Evolutionary conservation across 2,113 vertebrate species (phyloP), one percentile per base, ranked within the genome.

Genomic region (Hippoglossus stenolepis): DNA sequence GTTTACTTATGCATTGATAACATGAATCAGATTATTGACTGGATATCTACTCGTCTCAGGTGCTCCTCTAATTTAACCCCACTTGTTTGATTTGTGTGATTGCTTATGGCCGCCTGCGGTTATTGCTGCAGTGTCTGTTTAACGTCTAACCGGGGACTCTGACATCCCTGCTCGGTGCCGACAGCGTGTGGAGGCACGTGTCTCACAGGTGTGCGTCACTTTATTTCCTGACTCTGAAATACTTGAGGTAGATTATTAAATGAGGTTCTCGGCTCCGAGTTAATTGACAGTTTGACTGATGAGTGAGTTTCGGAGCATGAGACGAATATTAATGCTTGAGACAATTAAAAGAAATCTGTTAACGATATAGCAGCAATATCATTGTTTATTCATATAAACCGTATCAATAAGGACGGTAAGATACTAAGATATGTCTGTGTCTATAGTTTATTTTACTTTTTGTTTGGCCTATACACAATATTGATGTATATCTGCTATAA

Each of bases 21-120:
- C 15, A 15, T 45, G 40, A 24, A 9, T 65, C 15, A 2, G 38
- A 65, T 26, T 47, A 11, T 8, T 64, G 9, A 15, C 4, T 17
- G 7, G 14, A 17, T 47, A 38, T 62, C 31, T 5, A 21, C 35
- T 62, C 3, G 7, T 23, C 31, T 54, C 65, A 56, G 51, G 51
- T 68, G 51, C 35, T 68, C 10, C 47, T n/a, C 17, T 67, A 35
- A 66, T 67, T 67, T 35, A 21, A 54, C 65, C 49, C 47, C 28
- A 49, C 49, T 49, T 49, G 18, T 49, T 20, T 65, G n/a, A 43
- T 5, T 35, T 9, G 26, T 54, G 12, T 68, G 65, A 20, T 68
- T 68, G 49, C 28, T 21, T 53, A 49, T 53, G 28, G 65, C 65
- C 54, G 47, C 65, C 51, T 23, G 20, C 10, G 51, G 64, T 51